Base-by-base conservation (phyloP, 2,888 invertebrate genomes). In the Ormyrus pomaceus region DNA sequence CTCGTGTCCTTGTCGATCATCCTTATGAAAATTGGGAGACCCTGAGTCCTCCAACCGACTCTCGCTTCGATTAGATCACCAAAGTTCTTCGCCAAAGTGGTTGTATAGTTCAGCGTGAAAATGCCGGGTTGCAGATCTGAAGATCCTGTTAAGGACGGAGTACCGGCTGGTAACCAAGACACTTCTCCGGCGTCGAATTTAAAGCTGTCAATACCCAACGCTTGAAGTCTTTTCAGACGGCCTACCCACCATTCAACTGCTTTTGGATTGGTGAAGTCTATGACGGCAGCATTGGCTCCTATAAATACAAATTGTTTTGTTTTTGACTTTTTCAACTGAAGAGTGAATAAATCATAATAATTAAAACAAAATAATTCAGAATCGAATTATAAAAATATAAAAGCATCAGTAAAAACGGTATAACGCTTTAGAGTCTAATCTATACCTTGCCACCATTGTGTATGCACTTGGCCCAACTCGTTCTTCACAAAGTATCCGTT, bases 121-220 rank as follows among this genome's bases (percentile, higher is more conserved):
- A 92, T 89, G 8, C 93, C 93, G 0, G 95, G 95, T 59, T 93
- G 92, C 0, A 92, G 84, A 51, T 93, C 92, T 1, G 90, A 88
- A 61, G 93, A 91, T 0, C 93, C 94, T 56, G 91, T 92, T 53
- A 94, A 91, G 0, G 92, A 91, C 0, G 95, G 92, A 84, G 93
- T 34, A 34, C 34, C 92, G 89, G 93, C 92, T 53, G 95, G 95
- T 61, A 94, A 90, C 93, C 94, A 95, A 84, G 94, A 93, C 0
- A 92, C 92, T 89, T 96, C 96, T 46, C 96, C 97, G 62, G 96
- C 96, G 86, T 96, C 96, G 85, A 96, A 96, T 91, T 96, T 96
- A 84, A 95, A 94, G 80, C 94, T 94, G 85, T 95, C 95, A 45
- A 97, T 93, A 0, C 94, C 95, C 74, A 94, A 93, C 0, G 92